phyloP scores from a whole-genome alignment of 1,140 invertebrate genomes.

The Maniola jurtina region DNA sequence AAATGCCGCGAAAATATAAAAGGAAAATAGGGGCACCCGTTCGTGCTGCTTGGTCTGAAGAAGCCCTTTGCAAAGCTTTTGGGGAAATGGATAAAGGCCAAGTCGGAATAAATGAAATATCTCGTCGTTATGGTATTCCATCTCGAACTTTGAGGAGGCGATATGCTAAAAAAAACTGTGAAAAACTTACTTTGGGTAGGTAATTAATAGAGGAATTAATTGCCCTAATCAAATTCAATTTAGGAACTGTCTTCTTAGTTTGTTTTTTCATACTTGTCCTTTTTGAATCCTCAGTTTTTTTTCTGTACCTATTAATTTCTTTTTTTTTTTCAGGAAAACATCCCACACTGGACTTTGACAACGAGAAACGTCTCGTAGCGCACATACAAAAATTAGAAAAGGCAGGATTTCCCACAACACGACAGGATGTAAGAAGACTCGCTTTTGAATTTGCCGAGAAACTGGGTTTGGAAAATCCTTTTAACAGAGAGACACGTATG shows the following conservation, averaged over 20 bases:
- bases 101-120: constrained; percentile 42
- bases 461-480: constrained; percentile 35
- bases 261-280: too few species aligned
- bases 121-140: constrained; percentile 36
- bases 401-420: constrained; percentile 34
- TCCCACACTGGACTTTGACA: constrained; percentile 25
- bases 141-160: constrained; percentile 35
- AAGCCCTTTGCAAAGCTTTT: constrained; percentile 32
- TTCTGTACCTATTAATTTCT: constrained; percentile 8
- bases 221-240: not conserved
- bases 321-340: constrained; percentile 41
- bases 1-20: too few species aligned
- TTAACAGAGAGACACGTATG: constrained; percentile 30
- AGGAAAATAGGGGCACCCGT: constrained; percentile 23
- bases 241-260: not conserved
- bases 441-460: constrained; percentile 41
- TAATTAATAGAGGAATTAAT: not conserved
- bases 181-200: constrained; percentile 19
- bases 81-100: constrained; percentile 34
- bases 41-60: constrained; percentile 37
- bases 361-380: constrained; percentile 45
- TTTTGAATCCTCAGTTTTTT: too few species aligned
- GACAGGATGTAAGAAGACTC: constrained; percentile 25
- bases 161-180: constrained; percentile 33
- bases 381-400: constrained; percentile 48